Base-by-base conservation (phyloP, 2,888 invertebrate genomes). In the Heteromurus nitidus region DNA sequence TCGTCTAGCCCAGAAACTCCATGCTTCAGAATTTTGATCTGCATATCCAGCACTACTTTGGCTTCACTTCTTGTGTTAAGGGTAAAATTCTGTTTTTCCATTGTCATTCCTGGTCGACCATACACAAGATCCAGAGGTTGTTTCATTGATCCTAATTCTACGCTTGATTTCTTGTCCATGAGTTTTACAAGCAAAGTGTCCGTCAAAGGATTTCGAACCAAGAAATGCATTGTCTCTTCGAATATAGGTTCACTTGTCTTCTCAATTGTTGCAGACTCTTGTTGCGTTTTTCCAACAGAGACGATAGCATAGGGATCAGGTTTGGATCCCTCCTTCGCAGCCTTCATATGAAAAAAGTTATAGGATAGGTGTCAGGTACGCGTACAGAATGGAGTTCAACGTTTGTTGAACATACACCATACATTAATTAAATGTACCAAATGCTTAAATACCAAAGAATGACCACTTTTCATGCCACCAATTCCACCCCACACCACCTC, bases 171-270 rank as follows among this genome's bases (percentile, higher is more conserved):
- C 24, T 58, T 53, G 50, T 87, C 87, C 82, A 87, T 86, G 84
- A 96, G 94, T 92, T 95, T 95, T 30, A 98, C 90, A 86, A 95
- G 94, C 20, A 99, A 89, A 16, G 93, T 93, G 88, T 98, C 96
- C 30, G 95, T 94, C 88, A 96, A 95, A 0, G 98, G 97, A 91
- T 98, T 96, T 86, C 93, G 92, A 2, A 98, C 94, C 47, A 98
- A 92, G 91, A 98, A 98, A 1, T 96, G 94, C 90, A 97, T 97
- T 7, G 97, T 96, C 89, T 96, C 94, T 90, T 98, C 98, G 93
- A 95, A 99, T 68, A 97, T 94, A 0, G 99, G 99, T 88, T 95
- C 94, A 86, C 94, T 94, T 0, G 87, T 87, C 64, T 87, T 87
- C 62, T 84, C 84, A 36, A 80, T 44, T 0, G 77, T 62, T 3